Evolutionary conservation across 2,113 vertebrate species (phyloP).

Genomic region (Aspiorhynchus laticeps): DNA sequence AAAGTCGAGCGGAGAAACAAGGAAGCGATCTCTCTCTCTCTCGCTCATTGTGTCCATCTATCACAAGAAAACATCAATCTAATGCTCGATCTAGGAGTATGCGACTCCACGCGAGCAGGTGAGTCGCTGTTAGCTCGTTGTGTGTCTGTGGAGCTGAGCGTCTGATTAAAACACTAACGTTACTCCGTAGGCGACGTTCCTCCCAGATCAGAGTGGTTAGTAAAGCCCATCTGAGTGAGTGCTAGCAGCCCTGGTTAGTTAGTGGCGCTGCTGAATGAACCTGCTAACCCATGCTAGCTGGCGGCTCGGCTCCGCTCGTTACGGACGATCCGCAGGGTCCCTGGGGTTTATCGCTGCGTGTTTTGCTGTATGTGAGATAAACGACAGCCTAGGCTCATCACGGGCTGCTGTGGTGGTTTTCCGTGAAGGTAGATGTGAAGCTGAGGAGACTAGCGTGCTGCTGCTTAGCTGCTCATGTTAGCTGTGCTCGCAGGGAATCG

Average conservation of each 20-base stretch:
- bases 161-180: not conserved
- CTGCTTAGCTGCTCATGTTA: not conserved
- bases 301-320: not conserved
- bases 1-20: conserved; percentile 63
- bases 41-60: conserved; percentile 34
- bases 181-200: too few relatives aligned
- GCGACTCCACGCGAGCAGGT: conserved; percentile 76
- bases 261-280: not conserved
- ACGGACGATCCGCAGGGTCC: not conserved
- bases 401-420: not conserved
- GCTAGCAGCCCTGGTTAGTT: too few relatives aligned
- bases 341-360: not conserved
- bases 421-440: not conserved
- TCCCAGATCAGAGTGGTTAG: not conserved
- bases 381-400: too few relatives aligned
- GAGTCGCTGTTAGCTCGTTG: conserved; percentile 40
- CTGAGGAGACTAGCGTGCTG: not conserved
- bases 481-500: not conserved
- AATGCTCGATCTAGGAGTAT: conserved; percentile 77
- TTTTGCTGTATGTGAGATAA: not conserved
- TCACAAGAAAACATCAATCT: conserved; percentile 56
- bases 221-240: not conserved
- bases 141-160: not conserved
- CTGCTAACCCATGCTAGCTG: conserved; percentile 12
- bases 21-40: conserved; percentile 69